Base-by-base conservation (phyloP, 1,140 invertebrate genomes). In the Drosophila pseudoobscura region DNA sequence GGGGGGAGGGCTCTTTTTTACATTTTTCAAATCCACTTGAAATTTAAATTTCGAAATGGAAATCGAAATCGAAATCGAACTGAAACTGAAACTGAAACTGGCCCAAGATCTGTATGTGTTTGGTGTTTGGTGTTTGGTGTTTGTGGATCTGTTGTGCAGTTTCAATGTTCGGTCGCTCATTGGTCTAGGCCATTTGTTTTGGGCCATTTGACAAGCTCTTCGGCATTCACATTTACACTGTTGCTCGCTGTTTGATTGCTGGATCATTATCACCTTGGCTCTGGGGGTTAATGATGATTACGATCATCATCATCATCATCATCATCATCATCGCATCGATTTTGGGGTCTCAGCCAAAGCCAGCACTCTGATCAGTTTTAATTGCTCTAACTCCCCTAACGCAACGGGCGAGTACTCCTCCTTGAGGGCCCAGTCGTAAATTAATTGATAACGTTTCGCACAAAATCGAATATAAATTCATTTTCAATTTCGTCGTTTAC, bases 381-480 rank as follows among this genome's bases (percentile, higher is more conserved):
- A 85, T 87, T 85, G 80, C 78, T 68, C 68, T 47, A 60, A 71
- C 64, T 9, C 31, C 9, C 31, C 31, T 2, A 20, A 20, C 8
- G 7, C 35, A 11, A 31, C 31, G 31, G 31, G 1, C 29, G 29
- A 8, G 29, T 29, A 9, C 31, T 35, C 56, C 64, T 35, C 64
- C 50, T 69, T 50, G 69, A 69, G 64, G 64, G 63, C 51, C 51
- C 45, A 60, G 80, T 61, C 80, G 75, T 83, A 66, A 82, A 85
- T 85, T 87, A 80, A 82, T 87, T 87, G 65, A 60, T 77, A 74
- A 60, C 56, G 59, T 54, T 65, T 62, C 54, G 5, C 24, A 45
- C 35, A 66, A 80, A 80, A 85, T 85, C 74, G 77, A 85, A 87
- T 80, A 77, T 87, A 41, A 77, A 77, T 85, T 84, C 70, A 73